Percentiles rank a stretch among this genome's conserved stretches.
phyloP scores from a whole-genome alignment of 1,140 invertebrate genomes.

The Aphelenchoides besseyi region DNA sequence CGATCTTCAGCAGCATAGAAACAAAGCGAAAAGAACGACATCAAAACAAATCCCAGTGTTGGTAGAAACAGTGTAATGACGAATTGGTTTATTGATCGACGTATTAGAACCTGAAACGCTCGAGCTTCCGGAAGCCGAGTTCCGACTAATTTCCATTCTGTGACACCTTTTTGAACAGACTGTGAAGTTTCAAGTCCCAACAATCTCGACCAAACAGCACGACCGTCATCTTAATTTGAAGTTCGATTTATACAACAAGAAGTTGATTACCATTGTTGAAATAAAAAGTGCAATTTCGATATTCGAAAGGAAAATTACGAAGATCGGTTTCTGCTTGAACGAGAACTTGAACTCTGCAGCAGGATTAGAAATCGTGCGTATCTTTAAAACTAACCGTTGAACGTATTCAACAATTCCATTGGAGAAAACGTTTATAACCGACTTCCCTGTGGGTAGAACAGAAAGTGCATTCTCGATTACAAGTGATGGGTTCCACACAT shows the following conservation, averaged over 20 bases:
- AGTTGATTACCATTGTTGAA: constrained; percentile 7
- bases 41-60: background rate
- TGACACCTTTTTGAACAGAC: background rate
- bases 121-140: background rate
- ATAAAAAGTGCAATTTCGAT: background rate
- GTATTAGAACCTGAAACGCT: background rate
- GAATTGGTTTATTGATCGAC: background rate
- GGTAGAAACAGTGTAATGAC: constrained; percentile 4
- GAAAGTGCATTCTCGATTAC: constrained; percentile 11
- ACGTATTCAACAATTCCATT: constrained; percentile 20
- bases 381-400: background rate
- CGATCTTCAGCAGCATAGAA: constrained; percentile 11
- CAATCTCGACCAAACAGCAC: constrained; percentile 1
- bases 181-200: background rate
- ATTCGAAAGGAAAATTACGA: constrained; percentile 14
- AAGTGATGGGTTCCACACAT: constrained; percentile 10
- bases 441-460: constrained; percentile 3
- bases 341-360: constrained; percentile 11
- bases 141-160: constrained; percentile 12
- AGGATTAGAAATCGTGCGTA: background rate
- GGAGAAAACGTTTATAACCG: background rate
- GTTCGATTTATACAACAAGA: background rate
- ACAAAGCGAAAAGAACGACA: background rate
- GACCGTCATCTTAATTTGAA: constrained; percentile 15
- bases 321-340: constrained; percentile 14